Percentiles rank a stretch among this genome's conserved stretches.
Conservation (phyloP, 2,888 invertebrate species). For the Rambutsinella grinnellia region DNA sequence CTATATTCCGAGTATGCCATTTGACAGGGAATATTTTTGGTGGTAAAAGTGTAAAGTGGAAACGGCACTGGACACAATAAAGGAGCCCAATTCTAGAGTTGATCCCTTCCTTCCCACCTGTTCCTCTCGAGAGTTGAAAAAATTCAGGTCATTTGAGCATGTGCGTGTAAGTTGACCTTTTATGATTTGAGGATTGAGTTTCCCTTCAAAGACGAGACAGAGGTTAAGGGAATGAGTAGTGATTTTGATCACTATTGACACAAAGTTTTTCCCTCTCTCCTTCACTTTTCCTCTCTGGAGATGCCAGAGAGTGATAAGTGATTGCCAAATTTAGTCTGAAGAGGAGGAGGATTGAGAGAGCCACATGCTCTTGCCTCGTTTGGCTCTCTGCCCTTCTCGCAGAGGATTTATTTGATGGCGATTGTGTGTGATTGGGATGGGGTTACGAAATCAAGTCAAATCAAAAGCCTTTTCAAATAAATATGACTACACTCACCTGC, state of each 20-base stretch:
- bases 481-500: no score
- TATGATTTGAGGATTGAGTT: slow-evolving; percentile 1
- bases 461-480: no score
- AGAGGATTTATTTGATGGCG: neutral
- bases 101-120: neutral
- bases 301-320: slow-evolving; percentile 15
- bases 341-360: slow-evolving; percentile 1
- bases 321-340: slow-evolving; percentile 26
- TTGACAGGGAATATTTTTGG: neutral
- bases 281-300: no score
- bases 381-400: neutral
- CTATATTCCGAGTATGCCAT: slow-evolving; percentile 3
- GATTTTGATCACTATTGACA: neutral
- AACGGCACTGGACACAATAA: neutral
- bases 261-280: neutral
- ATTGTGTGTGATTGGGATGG: neutral
- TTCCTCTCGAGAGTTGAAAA: neutral
- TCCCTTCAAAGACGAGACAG: neutral
- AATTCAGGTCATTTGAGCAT: slow-evolving; percentile 27
- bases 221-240: neutral
- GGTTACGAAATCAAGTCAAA: neutral
- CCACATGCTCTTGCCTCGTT: no score
- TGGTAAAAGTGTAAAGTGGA: neutral
- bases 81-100: no score
- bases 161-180: neutral